Conservation (phyloP, 2,797 vertebrate genomes). For the Cuculus canorus region DNA sequence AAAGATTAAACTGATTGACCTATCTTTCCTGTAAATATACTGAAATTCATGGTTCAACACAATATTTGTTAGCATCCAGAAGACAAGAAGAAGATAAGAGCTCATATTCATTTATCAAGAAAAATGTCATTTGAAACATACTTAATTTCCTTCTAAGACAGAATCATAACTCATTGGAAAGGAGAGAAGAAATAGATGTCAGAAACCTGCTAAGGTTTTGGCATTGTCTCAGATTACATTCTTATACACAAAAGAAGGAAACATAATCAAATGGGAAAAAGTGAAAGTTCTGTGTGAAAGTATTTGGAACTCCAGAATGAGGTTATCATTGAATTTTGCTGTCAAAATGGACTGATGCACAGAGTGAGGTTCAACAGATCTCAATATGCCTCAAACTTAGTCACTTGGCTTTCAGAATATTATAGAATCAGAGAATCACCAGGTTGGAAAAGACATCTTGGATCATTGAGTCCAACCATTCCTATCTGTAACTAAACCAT, state of each 20-base stretch:
- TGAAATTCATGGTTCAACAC: not conserved
- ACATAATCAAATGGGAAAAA: not conserved
- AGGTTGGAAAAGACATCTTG: no score
- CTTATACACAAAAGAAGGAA: not conserved
- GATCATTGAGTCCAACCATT: no score
- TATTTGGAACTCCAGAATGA: not conserved
- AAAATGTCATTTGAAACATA: not conserved
- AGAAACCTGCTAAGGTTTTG: not conserved
- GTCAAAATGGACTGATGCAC: not conserved
- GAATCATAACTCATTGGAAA: not conserved
- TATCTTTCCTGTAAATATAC: not conserved
- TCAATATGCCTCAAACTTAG: not conserved
- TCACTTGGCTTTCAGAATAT: not conserved
- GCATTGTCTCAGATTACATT: not conserved
- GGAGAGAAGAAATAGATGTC: not conserved
- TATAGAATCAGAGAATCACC: no score
- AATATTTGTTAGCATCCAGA: constrained; percentile 2
- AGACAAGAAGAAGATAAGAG: not conserved
- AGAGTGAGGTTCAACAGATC: not conserved
- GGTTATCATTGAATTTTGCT: not conserved
- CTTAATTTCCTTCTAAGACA: not conserved
- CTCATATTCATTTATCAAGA: not conserved
- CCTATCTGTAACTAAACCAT: no score
- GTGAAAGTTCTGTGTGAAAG: rapidly evolving
- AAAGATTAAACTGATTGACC: constrained; percentile 28